These are phyloP conservation scores for Bombyx mandarina DNA, from an alignment of 1,140 invertebrate genomes.

Conservation along the genomic window DNA sequence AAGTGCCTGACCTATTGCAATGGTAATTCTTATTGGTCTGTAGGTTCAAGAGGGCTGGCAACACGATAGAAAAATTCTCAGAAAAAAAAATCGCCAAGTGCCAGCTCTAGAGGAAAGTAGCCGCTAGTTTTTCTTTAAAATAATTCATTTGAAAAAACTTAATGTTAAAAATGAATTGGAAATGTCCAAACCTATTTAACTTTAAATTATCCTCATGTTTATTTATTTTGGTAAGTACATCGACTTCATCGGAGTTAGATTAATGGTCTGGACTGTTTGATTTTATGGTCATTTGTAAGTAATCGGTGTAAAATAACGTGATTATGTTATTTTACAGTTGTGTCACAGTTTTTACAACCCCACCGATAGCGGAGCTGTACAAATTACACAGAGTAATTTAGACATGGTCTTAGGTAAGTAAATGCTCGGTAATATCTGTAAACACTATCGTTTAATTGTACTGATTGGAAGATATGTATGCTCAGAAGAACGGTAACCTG, in stretches of 20 bases:
- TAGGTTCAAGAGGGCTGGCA: too few species aligned
- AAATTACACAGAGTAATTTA: constrained; percentile 83
- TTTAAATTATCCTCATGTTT: constrained; percentile 25
- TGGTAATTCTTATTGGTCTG: too few species aligned
- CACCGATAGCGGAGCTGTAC: constrained; percentile 81
- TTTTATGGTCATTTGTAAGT: constrained; percentile 52
- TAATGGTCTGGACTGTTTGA: constrained; percentile 29
- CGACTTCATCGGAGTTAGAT: background rate
- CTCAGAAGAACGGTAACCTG: too few species aligned
- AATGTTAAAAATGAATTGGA: constrained; percentile 20
- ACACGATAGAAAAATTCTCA: too few species aligned
- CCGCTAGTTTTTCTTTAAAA: constrained; percentile 16
- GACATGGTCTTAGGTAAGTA: constrained; percentile 85
- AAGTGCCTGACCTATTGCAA: too few species aligned
- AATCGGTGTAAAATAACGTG: constrained; percentile 30
- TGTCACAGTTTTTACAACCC: constrained; percentile 77
- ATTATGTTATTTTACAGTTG: constrained; percentile 73
- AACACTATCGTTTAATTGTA: too few species aligned
- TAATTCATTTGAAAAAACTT: constrained; percentile 4
- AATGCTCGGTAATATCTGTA: too few species aligned
- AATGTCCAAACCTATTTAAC: constrained; percentile 18
- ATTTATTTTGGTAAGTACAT: constrained; percentile 47
- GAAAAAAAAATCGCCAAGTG: constrained; percentile 12
- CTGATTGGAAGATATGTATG: too few species aligned
- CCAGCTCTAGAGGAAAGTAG: constrained; percentile 7